These are phyloP conservation scores for Aradophagus sp. DNA, from an alignment of 1,140 invertebrate genomes.

Conservation along the genomic window DNA sequence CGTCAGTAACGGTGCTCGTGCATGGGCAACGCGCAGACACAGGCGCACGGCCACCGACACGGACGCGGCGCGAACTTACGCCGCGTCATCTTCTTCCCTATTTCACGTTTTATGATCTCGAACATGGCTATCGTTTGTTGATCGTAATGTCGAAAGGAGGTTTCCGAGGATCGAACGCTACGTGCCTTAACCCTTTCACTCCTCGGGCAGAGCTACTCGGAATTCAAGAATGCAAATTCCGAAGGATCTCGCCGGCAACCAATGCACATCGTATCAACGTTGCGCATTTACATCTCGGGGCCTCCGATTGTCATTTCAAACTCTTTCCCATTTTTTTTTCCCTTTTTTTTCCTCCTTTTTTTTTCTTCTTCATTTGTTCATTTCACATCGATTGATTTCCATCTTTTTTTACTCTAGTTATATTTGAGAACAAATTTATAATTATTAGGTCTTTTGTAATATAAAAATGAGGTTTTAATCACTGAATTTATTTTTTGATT, in stretches of 20 bases:
- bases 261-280: conserved; percentile 38
- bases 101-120: conserved; percentile 59
- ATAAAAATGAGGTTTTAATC: too few relatives aligned
- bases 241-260: conserved; percentile 32
- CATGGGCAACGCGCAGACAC: conserved; percentile 9
- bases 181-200: conserved; percentile 51
- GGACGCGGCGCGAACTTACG: conserved; percentile 9
- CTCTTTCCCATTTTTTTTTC: conserved; percentile 8
- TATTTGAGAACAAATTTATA: too few relatives aligned
- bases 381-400: too few relatives aligned
- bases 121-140: conserved; percentile 55
- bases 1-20: conserved; percentile 58
- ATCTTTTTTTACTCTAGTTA: too few relatives aligned
- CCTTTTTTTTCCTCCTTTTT: too few relatives aligned
- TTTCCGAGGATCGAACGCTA: conserved; percentile 52
- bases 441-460: too few relatives aligned
- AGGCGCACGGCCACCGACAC: not conserved
- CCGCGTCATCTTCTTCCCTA: conserved; percentile 54
- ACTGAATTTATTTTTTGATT: too few relatives aligned
- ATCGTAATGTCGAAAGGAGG: conserved; percentile 54
- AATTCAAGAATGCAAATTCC: conserved; percentile 50
- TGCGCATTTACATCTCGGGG: conserved; percentile 29
- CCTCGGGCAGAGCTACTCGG: conserved; percentile 42
- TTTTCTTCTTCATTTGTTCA: too few relatives aligned
- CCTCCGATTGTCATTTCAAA: conserved; percentile 30